A percentile compares a stretch with the other conserved stretches of the same genome.
phyloP scores from a whole-genome alignment of 2,113 vertebrate genomes.

The Hippocampus mohnikei region DNA sequence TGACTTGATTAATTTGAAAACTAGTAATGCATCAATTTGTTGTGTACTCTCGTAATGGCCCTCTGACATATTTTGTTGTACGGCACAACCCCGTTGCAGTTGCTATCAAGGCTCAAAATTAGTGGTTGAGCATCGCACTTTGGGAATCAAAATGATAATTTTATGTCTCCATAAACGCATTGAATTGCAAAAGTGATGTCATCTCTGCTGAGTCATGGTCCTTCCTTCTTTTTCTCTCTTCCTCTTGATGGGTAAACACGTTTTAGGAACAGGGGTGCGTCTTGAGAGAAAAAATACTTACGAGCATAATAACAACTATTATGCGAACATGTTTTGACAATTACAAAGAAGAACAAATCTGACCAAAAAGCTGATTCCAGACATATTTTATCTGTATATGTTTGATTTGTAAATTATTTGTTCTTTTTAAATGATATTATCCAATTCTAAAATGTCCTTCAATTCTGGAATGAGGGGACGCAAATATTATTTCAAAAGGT shows the following conservation, averaged over 20 bases:
- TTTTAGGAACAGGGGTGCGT: background rate
- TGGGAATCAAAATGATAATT: too few species aligned
- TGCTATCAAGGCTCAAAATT: too few species aligned
- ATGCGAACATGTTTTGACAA: background rate
- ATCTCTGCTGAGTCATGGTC: background rate
- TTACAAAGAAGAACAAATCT: background rate
- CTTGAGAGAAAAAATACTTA: too few species aligned
- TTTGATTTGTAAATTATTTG: background rate
- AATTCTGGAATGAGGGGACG: background rate
- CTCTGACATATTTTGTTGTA: too few species aligned
- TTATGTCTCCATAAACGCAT: too few species aligned
- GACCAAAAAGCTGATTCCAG: background rate
- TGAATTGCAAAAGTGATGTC: background rate
- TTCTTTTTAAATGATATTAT: background rate
- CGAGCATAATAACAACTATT: background rate
- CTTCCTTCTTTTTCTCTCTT: background rate
- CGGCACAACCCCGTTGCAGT: too few species aligned
- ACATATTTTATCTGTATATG: background rate
- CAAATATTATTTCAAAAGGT: constrained; percentile 1
- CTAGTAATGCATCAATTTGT: too few species aligned
- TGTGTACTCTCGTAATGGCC: too few species aligned
- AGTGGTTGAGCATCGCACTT: too few species aligned
- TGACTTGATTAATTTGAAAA: too few species aligned
- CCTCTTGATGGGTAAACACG: background rate
- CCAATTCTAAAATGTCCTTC: background rate